phyloP scores from a whole-genome alignment of 2,113 vertebrate genomes.

The Apaloderma vittatum region DNA sequence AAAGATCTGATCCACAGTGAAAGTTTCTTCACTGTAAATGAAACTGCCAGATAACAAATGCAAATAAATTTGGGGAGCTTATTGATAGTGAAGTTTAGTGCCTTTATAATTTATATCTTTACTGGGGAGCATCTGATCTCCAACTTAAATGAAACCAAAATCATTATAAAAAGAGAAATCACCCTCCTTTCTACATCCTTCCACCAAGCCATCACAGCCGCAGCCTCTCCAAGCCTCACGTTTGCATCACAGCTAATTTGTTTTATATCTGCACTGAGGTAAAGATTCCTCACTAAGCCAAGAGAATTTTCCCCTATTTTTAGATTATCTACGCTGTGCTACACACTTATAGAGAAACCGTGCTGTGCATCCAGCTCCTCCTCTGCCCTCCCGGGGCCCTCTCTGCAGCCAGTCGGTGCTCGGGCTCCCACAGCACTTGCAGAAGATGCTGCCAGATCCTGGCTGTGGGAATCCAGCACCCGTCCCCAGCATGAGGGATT shows the following conservation, averaged over 20 bases:
- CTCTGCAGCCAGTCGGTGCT: not conserved
- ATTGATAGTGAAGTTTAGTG: slow-evolving; percentile 35
- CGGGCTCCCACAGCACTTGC: not conserved
- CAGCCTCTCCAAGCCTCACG: not conserved
- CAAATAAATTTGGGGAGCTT: slow-evolving; percentile 66
- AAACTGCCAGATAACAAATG: slow-evolving; percentile 49
- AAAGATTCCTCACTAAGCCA: not conserved
- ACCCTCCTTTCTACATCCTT: not conserved
- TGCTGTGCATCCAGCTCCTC: not conserved
- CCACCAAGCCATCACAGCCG: not conserved
- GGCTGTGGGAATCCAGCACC: not conserved
- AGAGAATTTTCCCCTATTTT: not conserved
- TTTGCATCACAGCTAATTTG: slow-evolving; percentile 18
- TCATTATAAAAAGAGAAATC: slow-evolving; percentile 26
- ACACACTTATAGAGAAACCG: fast-evolving
- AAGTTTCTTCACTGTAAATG: slow-evolving; percentile 64
- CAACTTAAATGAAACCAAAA: slow-evolving; percentile 36
- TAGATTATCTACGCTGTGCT: not conserved
- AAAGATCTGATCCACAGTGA: slow-evolving; percentile 52
- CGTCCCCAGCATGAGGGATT: fast-evolving
- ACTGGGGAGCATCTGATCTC: slow-evolving; percentile 36
- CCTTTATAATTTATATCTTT: slow-evolving; percentile 42
- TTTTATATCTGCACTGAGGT: not conserved
- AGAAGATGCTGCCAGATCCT: not conserved
- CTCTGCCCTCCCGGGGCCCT: not conserved